A percentile compares a stretch with the other conserved stretches of the same genome.
Conservation (phyloP, 1,140 invertebrate species). For the Theocolax elegans region DNA sequence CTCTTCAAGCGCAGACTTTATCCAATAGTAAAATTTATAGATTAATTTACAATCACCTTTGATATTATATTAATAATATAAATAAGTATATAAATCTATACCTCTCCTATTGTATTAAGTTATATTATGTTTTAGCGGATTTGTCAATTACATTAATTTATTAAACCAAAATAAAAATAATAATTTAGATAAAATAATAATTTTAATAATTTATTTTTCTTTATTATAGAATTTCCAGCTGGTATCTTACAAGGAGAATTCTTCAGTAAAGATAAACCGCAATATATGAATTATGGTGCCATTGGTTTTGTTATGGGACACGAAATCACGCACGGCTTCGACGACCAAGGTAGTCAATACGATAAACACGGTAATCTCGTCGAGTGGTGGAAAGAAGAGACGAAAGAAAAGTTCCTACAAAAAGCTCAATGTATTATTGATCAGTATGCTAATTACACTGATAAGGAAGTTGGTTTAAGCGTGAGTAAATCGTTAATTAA, state of each 20-base stretch:
- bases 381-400: slow-evolving; percentile 73
- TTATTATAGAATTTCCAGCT: slow-evolving; percentile 77
- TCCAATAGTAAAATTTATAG: no score
- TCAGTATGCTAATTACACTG: slow-evolving; percentile 76
- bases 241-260: slow-evolving; percentile 81
- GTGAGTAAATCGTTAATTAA: slow-evolving; percentile 56
- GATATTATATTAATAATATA: no score
- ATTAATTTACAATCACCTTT: no score
- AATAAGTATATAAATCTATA: no score
- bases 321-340: slow-evolving; percentile 72
- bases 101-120: no score
- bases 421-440: slow-evolving; percentile 76
- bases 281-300: slow-evolving; percentile 81
- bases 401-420: slow-evolving; percentile 71
- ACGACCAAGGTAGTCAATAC: slow-evolving; percentile 74
- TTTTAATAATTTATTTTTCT: no score
- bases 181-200: no score
- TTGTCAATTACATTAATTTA: no score
- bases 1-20: no score
- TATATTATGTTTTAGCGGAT: no score
- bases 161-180: no score
- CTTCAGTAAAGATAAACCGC: slow-evolving; percentile 75
- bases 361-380: slow-evolving; percentile 42
- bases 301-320: slow-evolving; percentile 78
- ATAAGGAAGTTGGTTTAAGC: slow-evolving; percentile 68